Evolutionary conservation across 1,140 invertebrate genomes (phyloP), one percentile per base, ranked within the genome.

Genomic region (Proales similis): DNA sequence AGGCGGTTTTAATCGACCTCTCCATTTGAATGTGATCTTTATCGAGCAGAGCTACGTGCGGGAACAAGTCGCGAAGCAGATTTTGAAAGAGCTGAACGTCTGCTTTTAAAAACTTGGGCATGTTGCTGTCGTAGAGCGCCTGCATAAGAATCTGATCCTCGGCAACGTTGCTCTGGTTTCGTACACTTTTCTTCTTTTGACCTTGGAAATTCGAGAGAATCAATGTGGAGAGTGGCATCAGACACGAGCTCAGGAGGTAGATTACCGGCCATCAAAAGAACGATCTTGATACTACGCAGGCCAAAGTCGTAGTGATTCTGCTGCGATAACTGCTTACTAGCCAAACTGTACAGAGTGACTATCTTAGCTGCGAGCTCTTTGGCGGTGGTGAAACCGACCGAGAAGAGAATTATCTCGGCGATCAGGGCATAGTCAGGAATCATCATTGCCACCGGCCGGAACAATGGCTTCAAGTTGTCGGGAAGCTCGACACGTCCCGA

Each of bases 121-220:
- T 79, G 72, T 89, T 90, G 86, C 88, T 88, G 69, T 90, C 86
- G 32, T 83, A 84, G 84, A 88, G 87, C 0, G 86, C 85, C 33
- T 86, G 74, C 67, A 63, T 38, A 14, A 63, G 38, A 17, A 63
- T 48, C 29, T 62, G 39, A 32, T 20, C 36, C 43, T 62, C 57
- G 33, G 36, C 36, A 22, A 42, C 36, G 19, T 57, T 39, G 4
- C 20, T 57, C 26, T 36, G n/a, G 11, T 36, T 36, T 36, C 33
- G n/a, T 36, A 11, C 33, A 36, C 11, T 36, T 36, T 36, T 11
- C 11, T 11, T 36, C 17, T 11, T 36, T 36, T 36, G n/a, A 11
- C 11, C 17, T 36, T 36, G 11, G 11, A 36, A 11, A 11, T 11
- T 36, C 33, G 11, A 11, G 11, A 36, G 11, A 17, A 17, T 36